Conservation (phyloP, 2,797 vertebrate genomes). For the Dipus sagitta region DNA sequence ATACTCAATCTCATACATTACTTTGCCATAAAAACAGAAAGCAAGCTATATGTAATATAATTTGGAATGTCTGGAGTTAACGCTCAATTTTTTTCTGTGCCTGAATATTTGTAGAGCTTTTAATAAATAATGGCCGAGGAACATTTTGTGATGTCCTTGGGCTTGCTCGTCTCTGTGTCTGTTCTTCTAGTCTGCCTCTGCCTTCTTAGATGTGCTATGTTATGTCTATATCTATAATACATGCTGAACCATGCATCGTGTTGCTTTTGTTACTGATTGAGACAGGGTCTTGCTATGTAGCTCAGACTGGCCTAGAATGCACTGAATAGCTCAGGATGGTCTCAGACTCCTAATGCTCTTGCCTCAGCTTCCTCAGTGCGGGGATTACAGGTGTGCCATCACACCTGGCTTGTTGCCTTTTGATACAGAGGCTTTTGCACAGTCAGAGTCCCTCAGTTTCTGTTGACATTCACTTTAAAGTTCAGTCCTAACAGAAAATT, state of each 20-base stretch:
- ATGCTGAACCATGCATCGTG: neutral
- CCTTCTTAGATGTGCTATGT: neutral
- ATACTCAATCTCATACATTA: neutral
- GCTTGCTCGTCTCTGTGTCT: neutral
- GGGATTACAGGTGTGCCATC: neutral
- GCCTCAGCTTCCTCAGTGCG: neutral
- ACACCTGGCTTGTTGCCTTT: neutral
- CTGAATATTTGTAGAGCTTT: neutral
- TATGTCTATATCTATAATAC: neutral
- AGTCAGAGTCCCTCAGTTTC: neutral
- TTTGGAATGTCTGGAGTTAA: neutral
- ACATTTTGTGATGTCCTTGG: neutral
- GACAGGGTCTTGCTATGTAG: neutral
- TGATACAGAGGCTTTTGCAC: neutral
- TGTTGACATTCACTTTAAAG: conserved; percentile 40
- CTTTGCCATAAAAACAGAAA: conserved; percentile 9
- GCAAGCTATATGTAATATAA: neutral
- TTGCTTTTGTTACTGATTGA: neutral
- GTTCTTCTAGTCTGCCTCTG: neutral
- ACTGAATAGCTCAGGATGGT: neutral
- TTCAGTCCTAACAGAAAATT: conserved; percentile 44
- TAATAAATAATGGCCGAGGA: conserved; percentile 28
- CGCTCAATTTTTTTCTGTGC: neutral
- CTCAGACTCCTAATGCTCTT: neutral
- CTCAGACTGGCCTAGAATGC: neutral